Base-by-base conservation (phyloP, 2,888 invertebrate genomes). In the Orthosia gothica region DNA sequence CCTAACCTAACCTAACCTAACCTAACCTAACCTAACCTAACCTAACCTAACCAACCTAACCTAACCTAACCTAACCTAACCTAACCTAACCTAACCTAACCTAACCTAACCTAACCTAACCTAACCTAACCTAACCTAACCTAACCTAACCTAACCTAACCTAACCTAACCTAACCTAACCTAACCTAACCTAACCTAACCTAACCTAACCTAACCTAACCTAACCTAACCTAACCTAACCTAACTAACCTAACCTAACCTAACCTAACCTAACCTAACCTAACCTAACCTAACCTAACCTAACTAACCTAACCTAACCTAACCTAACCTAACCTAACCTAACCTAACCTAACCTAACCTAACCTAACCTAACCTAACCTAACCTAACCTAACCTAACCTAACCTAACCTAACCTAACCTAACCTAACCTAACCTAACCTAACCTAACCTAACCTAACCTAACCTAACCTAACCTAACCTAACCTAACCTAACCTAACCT, bases 171-270 rank as follows among this genome's bases (percentile, higher is more conserved):
- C 76, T 80, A 80, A 74, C 76, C 81, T 81, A 74, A 77, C 74
- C 77, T 74, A 77, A 77, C 77, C 74, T 72, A 81, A 72, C 76
- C 71, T 77, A 81, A 81, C 77, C 72, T 69, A 77, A 77, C 74
- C 72, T 77, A 77, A 71, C 81, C 79, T 72, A 79, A 75, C 79
- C 75, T 79, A 75, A 79, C 75, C 75, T 76, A 71, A 76, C 70
- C 75, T 71, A 76, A 76, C 75, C 75, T 76, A 74, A 78, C 78
- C 78, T 76, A 76, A 80, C 73, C 76, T 76, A 80, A 76, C 76
- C 80, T 80, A 74, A 86, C 85, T 76, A 86, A 85, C 83, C 84
- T 80, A 82, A 84, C 82, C 83, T 79, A 83, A 84, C 84, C 83
- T 79, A 77, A 85, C 85, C 79, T 79, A 54, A 66, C 50, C n/a